Evolutionary conservation across 2,113 vertebrate species (phyloP).

Genomic region (Chaetura pelagica): DNA sequence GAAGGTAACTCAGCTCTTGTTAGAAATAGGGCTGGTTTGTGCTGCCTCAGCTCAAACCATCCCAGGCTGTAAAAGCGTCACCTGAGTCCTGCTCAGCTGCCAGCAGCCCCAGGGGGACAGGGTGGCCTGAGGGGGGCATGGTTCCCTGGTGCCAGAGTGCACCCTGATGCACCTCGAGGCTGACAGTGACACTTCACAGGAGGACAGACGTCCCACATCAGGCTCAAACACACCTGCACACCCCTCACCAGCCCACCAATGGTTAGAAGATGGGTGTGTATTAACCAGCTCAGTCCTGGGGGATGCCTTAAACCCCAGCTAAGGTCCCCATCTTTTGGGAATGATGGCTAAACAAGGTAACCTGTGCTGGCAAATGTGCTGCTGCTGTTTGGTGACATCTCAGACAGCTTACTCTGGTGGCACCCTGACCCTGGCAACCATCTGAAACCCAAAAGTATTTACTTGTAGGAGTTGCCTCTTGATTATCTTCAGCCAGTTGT

Average conservation of each 20-base stretch:
- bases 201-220: neutral
- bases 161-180: fast-evolving
- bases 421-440: neutral
- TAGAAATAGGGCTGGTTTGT: neutral
- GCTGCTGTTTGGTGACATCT: neutral
- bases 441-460: neutral
- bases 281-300: neutral
- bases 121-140: fast-evolving
- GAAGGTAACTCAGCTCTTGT: neutral
- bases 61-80: fast-evolving
- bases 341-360: neutral
- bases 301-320: neutral
- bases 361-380: neutral
- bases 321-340: neutral
- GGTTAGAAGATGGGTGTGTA: neutral
- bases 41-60: neutral
- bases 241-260: neutral
- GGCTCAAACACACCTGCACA: neutral
- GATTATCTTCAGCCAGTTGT: conserved; percentile 39
- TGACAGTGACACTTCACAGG: neutral
- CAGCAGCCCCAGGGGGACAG: neutral
- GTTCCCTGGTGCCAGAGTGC: neutral
- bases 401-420: neutral
- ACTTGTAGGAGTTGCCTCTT: conserved; percentile 10
- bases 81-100: neutral